phyloP scores from a whole-genome alignment of 2,797 vertebrate species.

The Discoglossus pictus region DNA sequence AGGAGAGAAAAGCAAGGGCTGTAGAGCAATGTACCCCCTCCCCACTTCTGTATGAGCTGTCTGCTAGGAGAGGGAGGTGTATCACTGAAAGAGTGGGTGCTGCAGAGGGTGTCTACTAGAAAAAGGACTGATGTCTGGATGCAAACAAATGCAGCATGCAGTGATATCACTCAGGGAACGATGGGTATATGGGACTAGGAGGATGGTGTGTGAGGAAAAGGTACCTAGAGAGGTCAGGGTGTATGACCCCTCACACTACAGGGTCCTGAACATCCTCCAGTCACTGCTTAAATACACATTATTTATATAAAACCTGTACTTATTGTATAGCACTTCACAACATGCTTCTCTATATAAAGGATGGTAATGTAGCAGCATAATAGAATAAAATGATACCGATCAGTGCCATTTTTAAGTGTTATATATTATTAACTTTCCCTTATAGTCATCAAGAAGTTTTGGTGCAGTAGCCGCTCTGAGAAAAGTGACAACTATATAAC shows the following conservation, averaged over 20 bases:
- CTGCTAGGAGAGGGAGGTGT: slow-evolving; percentile 19
- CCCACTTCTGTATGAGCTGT: slow-evolving; percentile 36
- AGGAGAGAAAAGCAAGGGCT: slow-evolving; percentile 16
- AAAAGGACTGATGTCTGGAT: slow-evolving; percentile 30
- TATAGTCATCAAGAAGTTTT: too few species aligned
- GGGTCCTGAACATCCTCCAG: too few species aligned
- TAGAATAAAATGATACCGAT: too few species aligned
- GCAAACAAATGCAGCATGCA: slow-evolving; percentile 32
- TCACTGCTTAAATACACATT: too few species aligned
- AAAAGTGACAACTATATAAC: neutral
- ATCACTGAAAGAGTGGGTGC: slow-evolving; percentile 39
- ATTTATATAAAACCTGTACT: too few species aligned
- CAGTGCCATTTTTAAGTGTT: too few species aligned
- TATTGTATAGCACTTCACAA: too few species aligned
- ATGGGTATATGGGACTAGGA: too few species aligned
- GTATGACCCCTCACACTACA: neutral
- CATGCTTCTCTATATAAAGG: too few species aligned
- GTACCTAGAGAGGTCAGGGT: neutral
- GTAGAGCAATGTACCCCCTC: slow-evolving; percentile 39
- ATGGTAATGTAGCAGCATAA: slow-evolving; percentile 20
- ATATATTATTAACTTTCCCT: too few species aligned
- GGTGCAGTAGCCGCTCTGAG: too few species aligned
- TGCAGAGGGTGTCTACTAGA: slow-evolving; percentile 32
- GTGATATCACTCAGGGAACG: too few species aligned
- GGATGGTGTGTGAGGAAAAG: neutral